Conservation (phyloP, 2,113 vertebrate genomes). For the Leptodactylus fuscus region DNA sequence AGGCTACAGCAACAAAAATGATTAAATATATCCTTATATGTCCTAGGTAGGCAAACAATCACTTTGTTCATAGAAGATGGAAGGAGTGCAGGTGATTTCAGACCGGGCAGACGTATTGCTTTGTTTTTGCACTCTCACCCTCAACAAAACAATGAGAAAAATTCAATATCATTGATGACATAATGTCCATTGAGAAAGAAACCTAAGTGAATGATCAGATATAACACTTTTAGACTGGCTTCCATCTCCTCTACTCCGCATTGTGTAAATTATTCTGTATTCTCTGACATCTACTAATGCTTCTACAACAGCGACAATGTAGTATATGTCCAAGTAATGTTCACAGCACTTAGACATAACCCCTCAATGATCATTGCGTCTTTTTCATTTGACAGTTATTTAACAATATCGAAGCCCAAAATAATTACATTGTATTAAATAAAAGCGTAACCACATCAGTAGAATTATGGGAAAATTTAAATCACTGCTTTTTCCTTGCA, state of each 20-base stretch:
- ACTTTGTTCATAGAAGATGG: too few species aligned
- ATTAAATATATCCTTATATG: too few species aligned
- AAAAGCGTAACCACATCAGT: constrained; percentile 14
- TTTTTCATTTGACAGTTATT: constrained; percentile 39
- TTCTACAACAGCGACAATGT: background rate
- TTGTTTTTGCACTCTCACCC: too few species aligned
- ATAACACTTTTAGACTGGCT: background rate
- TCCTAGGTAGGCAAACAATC: too few species aligned
- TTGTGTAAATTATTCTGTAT: background rate
- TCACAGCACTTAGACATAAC: background rate
- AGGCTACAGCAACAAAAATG: too few species aligned
- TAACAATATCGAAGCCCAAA: constrained; percentile 16
- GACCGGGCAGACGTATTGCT: too few species aligned
- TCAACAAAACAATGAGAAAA: too few species aligned
- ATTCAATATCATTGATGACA: too few species aligned
- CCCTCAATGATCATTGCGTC: background rate
- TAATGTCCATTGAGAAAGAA: too few species aligned
- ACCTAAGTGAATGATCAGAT: background rate
- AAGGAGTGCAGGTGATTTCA: too few species aligned
- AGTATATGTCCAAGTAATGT: background rate
- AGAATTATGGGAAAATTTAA: constrained; percentile 53
- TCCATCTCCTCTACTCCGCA: background rate
- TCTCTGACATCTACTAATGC: background rate
- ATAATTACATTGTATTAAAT: constrained; percentile 56
- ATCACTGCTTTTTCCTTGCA: constrained; percentile 38